A percentile compares a stretch with the other conserved stretches of the same genome.
Evolutionary conservation across 2,888 invertebrate genomes (phyloP).

Genomic region (Ceriagrion tenellum): DNA sequence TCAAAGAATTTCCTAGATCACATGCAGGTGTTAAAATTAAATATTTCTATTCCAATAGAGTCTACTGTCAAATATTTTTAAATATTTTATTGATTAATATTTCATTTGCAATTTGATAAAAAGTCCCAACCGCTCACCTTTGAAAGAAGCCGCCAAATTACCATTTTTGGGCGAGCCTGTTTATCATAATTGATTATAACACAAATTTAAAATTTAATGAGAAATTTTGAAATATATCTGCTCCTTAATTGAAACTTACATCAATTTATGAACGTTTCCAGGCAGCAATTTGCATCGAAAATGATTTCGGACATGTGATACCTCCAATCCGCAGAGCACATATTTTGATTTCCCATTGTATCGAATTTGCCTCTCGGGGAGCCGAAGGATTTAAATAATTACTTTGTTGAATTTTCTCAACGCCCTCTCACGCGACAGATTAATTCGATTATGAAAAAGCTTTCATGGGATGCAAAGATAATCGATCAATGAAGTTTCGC

Average conservation of each 20-base stretch:
- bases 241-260: background rate
- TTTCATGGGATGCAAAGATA: background rate
- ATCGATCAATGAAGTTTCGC: background rate
- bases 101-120: no score
- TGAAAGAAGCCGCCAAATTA: background rate
- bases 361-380: background rate
- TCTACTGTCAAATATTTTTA: no score
- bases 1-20: no score
- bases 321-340: background rate
- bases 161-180: background rate
- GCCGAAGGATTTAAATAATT: background rate
- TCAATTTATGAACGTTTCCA: background rate
- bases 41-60: no score
- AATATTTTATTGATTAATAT: no score
- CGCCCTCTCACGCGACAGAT: background rate
- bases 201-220: background rate
- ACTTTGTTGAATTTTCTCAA: background rate
- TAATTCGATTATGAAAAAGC: background rate
- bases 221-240: background rate
- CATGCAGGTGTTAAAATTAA: no score
- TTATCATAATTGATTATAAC: background rate
- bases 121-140: background rate
- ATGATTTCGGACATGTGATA: background rate
- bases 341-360: constrained; percentile 18
- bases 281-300: background rate